Evolutionary conservation across 2,113 vertebrate species (phyloP).

Genomic region (Lasiurus borealis): DNA sequence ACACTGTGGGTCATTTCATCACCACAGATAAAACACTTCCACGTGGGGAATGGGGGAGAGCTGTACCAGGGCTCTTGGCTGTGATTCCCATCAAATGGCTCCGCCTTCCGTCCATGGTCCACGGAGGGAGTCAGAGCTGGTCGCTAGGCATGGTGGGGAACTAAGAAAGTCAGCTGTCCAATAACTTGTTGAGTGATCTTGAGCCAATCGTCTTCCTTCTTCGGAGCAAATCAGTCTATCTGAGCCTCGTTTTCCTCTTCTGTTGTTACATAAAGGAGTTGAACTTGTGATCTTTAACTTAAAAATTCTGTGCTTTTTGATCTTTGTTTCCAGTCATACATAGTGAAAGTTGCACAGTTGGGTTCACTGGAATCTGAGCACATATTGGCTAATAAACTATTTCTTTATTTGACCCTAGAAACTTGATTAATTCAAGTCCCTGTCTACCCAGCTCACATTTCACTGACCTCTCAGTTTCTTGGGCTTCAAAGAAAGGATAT

Average conservation of each 20-base stretch:
- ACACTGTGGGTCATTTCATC: background rate
- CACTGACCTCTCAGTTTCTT: background rate
- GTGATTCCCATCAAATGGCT: background rate
- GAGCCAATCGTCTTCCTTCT: background rate
- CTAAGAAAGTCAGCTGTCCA: background rate
- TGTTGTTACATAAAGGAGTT: background rate
- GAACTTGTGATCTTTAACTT: background rate
- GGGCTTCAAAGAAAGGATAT: background rate
- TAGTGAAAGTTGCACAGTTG: background rate
- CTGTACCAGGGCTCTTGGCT: background rate
- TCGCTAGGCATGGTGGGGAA: background rate
- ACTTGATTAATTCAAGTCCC: background rate
- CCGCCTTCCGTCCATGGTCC: rapidly evolving
- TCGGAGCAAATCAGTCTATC: background rate
- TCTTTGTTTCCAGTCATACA: background rate
- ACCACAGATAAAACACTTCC: background rate
- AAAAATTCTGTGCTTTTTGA: background rate
- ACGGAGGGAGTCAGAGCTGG: rapidly evolving
- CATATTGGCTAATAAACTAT: background rate
- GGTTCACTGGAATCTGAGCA: background rate
- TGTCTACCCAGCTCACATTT: background rate
- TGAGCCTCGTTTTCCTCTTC: background rate
- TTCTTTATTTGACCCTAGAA: slow-evolving; percentile 2
- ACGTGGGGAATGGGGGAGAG: too few relatives aligned
- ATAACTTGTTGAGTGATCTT: background rate